Evolutionary conservation across 2,113 vertebrate species (phyloP).

Genomic region (Peromyscus californicus): DNA sequence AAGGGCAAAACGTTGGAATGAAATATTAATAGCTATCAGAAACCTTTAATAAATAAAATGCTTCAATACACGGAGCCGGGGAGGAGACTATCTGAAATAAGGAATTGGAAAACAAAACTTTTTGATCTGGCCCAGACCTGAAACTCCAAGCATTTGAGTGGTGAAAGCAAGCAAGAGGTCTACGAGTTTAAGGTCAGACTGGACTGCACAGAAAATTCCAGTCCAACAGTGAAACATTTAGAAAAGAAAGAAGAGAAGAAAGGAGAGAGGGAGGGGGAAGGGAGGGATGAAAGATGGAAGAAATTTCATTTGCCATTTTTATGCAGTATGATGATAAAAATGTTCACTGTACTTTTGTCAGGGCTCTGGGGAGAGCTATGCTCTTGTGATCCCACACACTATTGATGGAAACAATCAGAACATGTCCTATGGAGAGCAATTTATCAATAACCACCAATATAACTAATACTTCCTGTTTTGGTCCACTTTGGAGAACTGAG

Average conservation of each 20-base stretch:
- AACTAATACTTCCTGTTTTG: neutral
- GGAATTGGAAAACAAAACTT: neutral
- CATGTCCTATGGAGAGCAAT: neutral
- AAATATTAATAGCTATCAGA: neutral
- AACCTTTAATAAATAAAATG: neutral
- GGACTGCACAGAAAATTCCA: neutral
- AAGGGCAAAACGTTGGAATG: neutral
- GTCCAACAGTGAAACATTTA: neutral
- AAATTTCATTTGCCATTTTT: neutral
- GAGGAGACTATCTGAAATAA: neutral
- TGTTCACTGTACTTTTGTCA: neutral
- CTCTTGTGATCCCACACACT: too few species aligned
- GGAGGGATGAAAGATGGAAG: neutral
- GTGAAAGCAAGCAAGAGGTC: neutral
- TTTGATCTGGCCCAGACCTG: neutral
- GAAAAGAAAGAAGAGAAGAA: neutral
- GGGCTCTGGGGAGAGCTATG: neutral
- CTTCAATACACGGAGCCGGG: neutral
- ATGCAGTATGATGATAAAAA: neutral
- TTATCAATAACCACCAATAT: slow-evolving; percentile 16
- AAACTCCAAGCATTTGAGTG: neutral
- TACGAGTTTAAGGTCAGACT: neutral
- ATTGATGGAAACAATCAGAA: too few species aligned
- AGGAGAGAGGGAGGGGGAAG: neutral
- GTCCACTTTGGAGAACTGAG: neutral